phyloP scores from a whole-genome alignment of 2,113 vertebrate species.

The Struthidea cinerea region DNA sequence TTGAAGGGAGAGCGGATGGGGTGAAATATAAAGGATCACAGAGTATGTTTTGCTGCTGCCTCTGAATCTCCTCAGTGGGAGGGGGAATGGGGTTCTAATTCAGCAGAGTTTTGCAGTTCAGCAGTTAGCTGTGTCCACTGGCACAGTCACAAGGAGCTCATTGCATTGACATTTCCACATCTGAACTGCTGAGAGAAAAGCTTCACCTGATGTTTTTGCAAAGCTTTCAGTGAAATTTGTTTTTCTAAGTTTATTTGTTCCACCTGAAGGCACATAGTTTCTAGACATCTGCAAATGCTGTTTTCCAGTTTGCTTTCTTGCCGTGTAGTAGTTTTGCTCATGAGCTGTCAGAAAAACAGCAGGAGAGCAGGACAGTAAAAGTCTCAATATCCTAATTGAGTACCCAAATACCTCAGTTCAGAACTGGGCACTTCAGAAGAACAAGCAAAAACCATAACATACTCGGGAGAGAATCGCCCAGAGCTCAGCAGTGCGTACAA shows the following conservation, averaged over 20 bases:
- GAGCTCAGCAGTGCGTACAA: background rate
- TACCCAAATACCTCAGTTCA: background rate
- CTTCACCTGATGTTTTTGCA: background rate
- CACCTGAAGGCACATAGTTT: background rate
- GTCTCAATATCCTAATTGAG: background rate
- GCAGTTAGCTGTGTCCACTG: background rate
- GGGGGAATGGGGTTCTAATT: background rate
- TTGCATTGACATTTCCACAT: background rate
- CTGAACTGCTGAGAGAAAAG: background rate
- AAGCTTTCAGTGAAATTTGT: background rate
- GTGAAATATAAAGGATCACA: background rate
- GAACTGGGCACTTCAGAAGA: background rate
- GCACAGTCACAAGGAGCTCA: background rate
- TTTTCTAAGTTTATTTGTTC: background rate
- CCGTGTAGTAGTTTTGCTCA: background rate
- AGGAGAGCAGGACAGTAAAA: background rate
- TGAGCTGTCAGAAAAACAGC: background rate
- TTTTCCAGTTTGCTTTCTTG: background rate
- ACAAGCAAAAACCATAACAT: accelerated
- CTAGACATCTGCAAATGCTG: background rate
- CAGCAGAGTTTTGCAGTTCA: background rate
- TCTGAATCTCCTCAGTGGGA: background rate
- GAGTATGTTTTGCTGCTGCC: background rate
- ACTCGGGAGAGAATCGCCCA: background rate
- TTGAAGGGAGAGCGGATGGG: background rate